These are phyloP conservation scores for Aproaerema taeniolella DNA, from an alignment of 2,888 invertebrate species.

Conservation along the genomic window DNA sequence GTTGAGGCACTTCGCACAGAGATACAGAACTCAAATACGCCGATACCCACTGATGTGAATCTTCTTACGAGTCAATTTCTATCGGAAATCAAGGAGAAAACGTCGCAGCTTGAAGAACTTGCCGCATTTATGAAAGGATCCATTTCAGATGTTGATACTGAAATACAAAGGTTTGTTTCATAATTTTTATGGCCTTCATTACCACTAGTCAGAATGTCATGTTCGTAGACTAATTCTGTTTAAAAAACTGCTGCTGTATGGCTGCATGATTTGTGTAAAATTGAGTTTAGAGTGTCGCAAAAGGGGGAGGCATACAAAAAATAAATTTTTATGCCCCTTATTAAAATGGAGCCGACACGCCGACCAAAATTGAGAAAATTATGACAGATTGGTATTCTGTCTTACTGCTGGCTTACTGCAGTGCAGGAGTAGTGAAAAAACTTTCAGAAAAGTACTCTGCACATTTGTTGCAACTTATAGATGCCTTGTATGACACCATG, in stretches of 20 bases:
- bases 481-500: too few species aligned
- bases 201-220: too few species aligned
- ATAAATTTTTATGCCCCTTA: neutral
- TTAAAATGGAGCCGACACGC: neutral
- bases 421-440: too few species aligned
- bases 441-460: too few species aligned
- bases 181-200: conserved; percentile 5
- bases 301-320: too few species aligned
- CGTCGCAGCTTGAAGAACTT: conserved; percentile 45
- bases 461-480: too few species aligned
- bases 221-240: neutral
- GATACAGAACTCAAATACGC: conserved; percentile 42
- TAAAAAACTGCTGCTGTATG: neutral
- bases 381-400: too few species aligned
- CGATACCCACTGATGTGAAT: conserved; percentile 46
- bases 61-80: conserved; percentile 51
- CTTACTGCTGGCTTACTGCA: too few species aligned
- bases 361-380: too few species aligned
- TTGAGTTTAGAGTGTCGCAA: too few species aligned
- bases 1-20: conserved; percentile 45
- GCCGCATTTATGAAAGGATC: conserved; percentile 47
- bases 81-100: conserved; percentile 48
- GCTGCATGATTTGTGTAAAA: too few species aligned
- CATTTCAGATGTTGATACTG: conserved; percentile 48
- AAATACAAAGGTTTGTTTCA: conserved; percentile 49